Conservation (phyloP, 2,888 invertebrate species). For the Rhingia campestris region DNA sequence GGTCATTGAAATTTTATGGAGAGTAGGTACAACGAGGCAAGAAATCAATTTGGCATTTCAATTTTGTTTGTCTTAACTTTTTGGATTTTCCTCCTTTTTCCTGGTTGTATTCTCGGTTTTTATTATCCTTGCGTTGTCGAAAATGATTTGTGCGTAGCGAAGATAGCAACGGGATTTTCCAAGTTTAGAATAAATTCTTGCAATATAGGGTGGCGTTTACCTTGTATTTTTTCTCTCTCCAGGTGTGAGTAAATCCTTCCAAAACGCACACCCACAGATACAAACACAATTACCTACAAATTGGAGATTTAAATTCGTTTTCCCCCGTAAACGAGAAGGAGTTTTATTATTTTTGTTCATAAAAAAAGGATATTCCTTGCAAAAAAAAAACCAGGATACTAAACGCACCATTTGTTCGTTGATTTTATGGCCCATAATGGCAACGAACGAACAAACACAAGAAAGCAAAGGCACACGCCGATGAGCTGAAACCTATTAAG, state of each 20-base stretch:
- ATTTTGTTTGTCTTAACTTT: slow-evolving; percentile 12
- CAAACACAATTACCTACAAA: neutral
- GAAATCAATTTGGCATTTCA: slow-evolving; percentile 44
- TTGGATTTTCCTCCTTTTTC: slow-evolving; percentile 4
- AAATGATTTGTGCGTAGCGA: slow-evolving; percentile 42
- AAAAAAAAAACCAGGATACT: neutral
- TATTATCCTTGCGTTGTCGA: slow-evolving; percentile 33
- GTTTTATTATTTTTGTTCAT: neutral
- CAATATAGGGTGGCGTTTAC: neutral
- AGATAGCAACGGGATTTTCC: slow-evolving; percentile 10
- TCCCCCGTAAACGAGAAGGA: neutral
- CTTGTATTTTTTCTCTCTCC: neutral
- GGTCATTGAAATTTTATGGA: neutral
- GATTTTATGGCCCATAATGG: slow-evolving; percentile 62
- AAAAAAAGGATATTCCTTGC: too few species aligned
- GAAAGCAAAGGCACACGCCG: slow-evolving; percentile 41
- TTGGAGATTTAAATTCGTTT: slow-evolving; percentile 49
- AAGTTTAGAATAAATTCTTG: slow-evolving; percentile 18
- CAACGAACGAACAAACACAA: slow-evolving; percentile 42
- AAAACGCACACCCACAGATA: neutral
- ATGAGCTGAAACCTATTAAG: slow-evolving; percentile 39
- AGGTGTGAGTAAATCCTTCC: neutral
- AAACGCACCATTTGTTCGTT: slow-evolving; percentile 58
- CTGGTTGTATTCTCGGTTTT: slow-evolving; percentile 22
- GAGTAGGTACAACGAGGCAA: neutral